Percentiles rank a stretch among this genome's conserved stretches.
Evolutionary conservation across 2,797 vertebrate genomes (phyloP).

Genomic region (Columba guinea): DNA sequence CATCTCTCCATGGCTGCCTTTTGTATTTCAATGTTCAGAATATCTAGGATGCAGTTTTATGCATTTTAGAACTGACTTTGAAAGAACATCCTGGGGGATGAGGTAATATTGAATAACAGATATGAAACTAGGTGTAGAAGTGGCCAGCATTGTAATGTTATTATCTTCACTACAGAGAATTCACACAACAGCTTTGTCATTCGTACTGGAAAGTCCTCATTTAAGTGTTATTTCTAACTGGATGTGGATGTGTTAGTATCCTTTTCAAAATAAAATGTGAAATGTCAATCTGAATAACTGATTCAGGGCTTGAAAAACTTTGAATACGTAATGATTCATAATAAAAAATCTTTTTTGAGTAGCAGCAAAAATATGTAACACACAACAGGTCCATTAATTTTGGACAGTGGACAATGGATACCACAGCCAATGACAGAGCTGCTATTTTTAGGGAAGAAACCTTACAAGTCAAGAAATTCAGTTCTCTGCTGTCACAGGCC

Average conservation of each 20-base stretch:
- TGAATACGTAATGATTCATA: background rate
- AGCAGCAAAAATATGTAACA: background rate
- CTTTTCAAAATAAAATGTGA: background rate
- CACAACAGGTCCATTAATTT: background rate
- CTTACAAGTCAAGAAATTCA: background rate
- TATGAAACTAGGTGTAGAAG: background rate
- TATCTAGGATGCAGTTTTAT: background rate
- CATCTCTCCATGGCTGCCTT: background rate
- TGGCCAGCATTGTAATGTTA: background rate
- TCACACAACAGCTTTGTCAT: background rate
- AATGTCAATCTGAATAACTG: background rate
- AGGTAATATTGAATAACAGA: background rate
- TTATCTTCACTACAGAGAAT: background rate
- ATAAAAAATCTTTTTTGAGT: background rate
- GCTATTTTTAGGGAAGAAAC: background rate
- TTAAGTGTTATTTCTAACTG: background rate
- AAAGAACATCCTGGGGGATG: background rate
- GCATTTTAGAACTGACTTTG: constrained; percentile 9
- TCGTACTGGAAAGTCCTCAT: background rate
- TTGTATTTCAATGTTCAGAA: background rate
- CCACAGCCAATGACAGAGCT: background rate
- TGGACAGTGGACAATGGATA: no score
- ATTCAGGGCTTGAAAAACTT: background rate
- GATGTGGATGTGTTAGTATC: background rate
- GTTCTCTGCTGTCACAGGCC: background rate